A percentile compares a stretch with the other conserved stretches of the same genome.
Evolutionary conservation across 2,113 vertebrate genomes (phyloP).

Genomic region (Pseudonaja textilis): DNA sequence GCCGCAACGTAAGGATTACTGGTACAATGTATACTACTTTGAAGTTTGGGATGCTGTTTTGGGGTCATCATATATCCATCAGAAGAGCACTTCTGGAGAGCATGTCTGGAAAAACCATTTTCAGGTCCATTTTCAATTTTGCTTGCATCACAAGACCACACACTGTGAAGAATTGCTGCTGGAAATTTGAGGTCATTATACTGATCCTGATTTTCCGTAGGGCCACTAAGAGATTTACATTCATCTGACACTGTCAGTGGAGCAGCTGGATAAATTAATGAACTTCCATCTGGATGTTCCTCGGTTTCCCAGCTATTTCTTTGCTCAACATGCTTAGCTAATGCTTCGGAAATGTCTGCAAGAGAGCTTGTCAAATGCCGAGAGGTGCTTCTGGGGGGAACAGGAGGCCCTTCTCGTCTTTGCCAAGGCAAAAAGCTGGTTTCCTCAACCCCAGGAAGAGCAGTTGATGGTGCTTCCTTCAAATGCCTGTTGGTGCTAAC

Average conservation of each 20-base stretch:
- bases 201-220: constrained; percentile 48
- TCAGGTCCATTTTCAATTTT: constrained; percentile 63
- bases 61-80: constrained; percentile 70
- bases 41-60: constrained; percentile 48
- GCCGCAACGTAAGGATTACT: constrained; percentile 28
- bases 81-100: constrained; percentile 80
- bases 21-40: constrained; percentile 29
- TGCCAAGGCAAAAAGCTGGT: constrained; percentile 55
- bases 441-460: constrained; percentile 51
- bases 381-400: constrained; percentile 87
- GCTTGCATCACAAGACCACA: constrained; percentile 75
- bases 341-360: constrained; percentile 65
- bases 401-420: constrained; percentile 74
- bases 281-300: constrained; percentile 63
- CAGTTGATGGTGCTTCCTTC: constrained; percentile 35
- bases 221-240: constrained; percentile 57
- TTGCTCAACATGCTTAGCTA: constrained; percentile 64
- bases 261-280: constrained; percentile 66
- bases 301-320: constrained; percentile 40
- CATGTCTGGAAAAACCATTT: constrained; percentile 64
- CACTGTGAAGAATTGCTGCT: constrained; percentile 74
- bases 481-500: constrained; percentile 46
- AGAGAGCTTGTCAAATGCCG: constrained; percentile 75
- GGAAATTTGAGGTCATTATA: constrained; percentile 65
- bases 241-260: constrained; percentile 69